Base-by-base conservation (phyloP, 2,113 vertebrate genomes). In the Bubo bubo region DNA sequence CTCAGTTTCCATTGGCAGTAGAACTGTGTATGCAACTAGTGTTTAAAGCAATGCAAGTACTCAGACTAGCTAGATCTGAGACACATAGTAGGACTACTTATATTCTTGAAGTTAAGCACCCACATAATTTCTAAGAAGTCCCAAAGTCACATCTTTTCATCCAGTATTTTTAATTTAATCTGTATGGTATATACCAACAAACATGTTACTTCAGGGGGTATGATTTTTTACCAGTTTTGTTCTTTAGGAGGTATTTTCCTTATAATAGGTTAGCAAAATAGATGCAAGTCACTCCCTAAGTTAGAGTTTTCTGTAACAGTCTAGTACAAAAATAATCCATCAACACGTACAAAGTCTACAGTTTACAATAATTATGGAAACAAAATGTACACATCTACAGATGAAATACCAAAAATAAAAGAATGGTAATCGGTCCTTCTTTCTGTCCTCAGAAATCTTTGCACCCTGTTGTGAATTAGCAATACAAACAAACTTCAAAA, bases 401-500 rank as follows among this genome's bases (percentile, higher is more conserved):
- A 39, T 20, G 47, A 88, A 55, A 64, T 34, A 21, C 28, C 0
- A 2, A 80, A 76, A 92, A 83, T 37, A 82, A 81, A 71, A 81
- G 68, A 84, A 90, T n/a, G 30, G 47, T 86, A 62, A 89, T 74
- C 34, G 41, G 47, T 75, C 47, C 39, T 56, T 68, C 73, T 50
- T 95, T 93, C 79, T 92, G 58, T 52, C 41, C 64, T 94, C 72
- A 49, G 66, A 59, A 85, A 87, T 52, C 63, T 94, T 80, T 77
- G 50, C 62, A 94, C 67, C 82, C 79, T 90, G 76, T 37, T 79
- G 88, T 87, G 94, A 92, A 92, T 94, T 96, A 93, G 79, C 73
- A 87, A 91, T 56, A 53, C 53, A 91, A 88, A 43, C 74, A 93
- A 66, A 86, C 84, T 95, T 96, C 94, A 97, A 89, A 96, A 81